Base-by-base conservation (phyloP, 2,113 vertebrate species). In the Myrmophylax atrothorax region DNA sequence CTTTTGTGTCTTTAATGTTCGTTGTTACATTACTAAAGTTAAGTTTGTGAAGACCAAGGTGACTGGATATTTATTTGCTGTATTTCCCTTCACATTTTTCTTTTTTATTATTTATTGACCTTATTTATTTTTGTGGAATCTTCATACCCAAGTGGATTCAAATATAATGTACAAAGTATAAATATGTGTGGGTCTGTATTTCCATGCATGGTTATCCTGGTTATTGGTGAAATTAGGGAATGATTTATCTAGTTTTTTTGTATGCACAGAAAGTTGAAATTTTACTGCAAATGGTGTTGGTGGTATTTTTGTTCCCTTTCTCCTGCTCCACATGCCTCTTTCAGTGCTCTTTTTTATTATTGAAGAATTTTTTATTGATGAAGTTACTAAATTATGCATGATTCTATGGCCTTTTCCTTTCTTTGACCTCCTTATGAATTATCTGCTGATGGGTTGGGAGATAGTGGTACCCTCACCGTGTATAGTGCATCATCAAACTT, bases 351-450 rank as follows among this genome's bases (percentile, higher is more conserved):
- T 70, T 85, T 89, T 94, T 95, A 94, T 94, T 95, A 89, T 60
- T 85, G 81, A 87, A 79, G 49, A 73, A 95, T 96, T 96, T 53
- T 91, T 95, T 95, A 89, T 93, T 96, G 89, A 93, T 94, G 76
- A 95, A 92, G 72, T 64, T 64, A 22, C 31, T 96, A 72, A 95
- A 95, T 97, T 84, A 95, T 93, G 84, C 77, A 95, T 97, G 89
- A 75, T 75, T 80, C 44, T 40, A 31, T 87, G 73, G 91, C 73
- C 83, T 96, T 94, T 94, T 92, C 44, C 64, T 84, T 92, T 84
- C 76, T 90, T 91, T 94, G 86, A 93, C 83, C 80, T 93, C 94
- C 42, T 92, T 93, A 94, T 28, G 73, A 93, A 94, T 93, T 94
- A 89, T 60, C n/a, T 75, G 40, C 35, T 89, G 90, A 90, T 87